Percentiles rank a stretch among this genome's conserved stretches.
phyloP scores from a whole-genome alignment of 2,797 vertebrate species.

The Pseudotriccus pelzelni region DNA sequence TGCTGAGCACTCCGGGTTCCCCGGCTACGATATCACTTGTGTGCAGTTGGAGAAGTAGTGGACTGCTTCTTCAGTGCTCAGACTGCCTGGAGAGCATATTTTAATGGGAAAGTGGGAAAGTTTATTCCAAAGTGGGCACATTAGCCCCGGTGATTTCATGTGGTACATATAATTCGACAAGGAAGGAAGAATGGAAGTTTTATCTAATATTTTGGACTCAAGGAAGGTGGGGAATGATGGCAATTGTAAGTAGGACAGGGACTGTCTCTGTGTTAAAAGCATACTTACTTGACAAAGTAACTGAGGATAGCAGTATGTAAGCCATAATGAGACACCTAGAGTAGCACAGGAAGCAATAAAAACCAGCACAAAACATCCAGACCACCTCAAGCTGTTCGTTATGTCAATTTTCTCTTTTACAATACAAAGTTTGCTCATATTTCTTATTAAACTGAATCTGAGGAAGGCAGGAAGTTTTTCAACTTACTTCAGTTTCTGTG shows the following conservation, averaged over 20 bases:
- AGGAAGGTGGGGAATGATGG: background rate
- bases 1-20: rapidly evolving
- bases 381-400: background rate
- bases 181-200: background rate
- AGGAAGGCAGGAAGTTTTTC: background rate
- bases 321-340: background rate
- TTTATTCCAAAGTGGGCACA: background rate
- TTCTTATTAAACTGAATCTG: background rate
- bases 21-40: background rate
- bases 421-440: background rate
- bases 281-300: background rate
- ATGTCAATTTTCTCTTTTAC: background rate
- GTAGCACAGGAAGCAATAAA: background rate
- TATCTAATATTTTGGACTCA: background rate
- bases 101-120: background rate
- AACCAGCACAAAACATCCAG: background rate
- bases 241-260: background rate
- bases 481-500: background rate
- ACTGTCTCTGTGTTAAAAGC: background rate
- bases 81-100: background rate
- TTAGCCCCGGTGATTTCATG: background rate
- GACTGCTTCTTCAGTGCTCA: background rate
- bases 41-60: background rate
- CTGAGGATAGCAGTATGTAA: background rate
- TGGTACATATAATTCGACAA: background rate